Percentiles rank a stretch among this genome's conserved stretches.
Conservation (phyloP, 2,888 invertebrate genomes). For the Zaprionus obscuricornis region DNA sequence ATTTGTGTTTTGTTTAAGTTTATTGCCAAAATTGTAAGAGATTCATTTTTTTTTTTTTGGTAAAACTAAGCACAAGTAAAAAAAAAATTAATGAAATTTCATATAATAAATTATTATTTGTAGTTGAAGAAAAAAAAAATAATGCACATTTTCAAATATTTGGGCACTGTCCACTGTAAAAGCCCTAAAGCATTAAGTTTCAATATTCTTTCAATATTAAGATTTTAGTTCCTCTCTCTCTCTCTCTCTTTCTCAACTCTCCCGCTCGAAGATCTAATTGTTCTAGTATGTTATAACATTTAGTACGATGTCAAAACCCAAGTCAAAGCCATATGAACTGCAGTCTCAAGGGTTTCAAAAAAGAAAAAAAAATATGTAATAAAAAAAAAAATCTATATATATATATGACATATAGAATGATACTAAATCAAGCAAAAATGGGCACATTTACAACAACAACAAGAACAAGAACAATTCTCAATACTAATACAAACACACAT, state of each 20-base stretch:
- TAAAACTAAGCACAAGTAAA: conserved; percentile 41
- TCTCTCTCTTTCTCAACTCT: conserved; percentile 30
- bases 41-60: conserved; percentile 12
- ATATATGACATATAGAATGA: too few species aligned
- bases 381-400: too few species aligned
- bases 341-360: conserved; percentile 72
- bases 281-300: too few species aligned
- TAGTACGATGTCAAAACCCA: conserved; percentile 37
- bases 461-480: neutral
- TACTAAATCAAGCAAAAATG: conserved; percentile 42
- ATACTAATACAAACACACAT: conserved; percentile 28
- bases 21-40: conserved; percentile 60
- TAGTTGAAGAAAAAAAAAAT: neutral
- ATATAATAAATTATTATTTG: neutral
- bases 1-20: conserved; percentile 54
- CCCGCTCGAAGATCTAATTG: too few species aligned
- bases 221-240: conserved; percentile 62
- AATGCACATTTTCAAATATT: conserved; percentile 29
- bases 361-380: too few species aligned
- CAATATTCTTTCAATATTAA: conserved; percentile 19
- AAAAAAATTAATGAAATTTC: conserved; percentile 23
- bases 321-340: conserved; percentile 38
- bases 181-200: conserved; percentile 34
- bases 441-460: conserved; percentile 24
- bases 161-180: conserved; percentile 58